Evolutionary conservation across 2,113 vertebrate species (phyloP), one percentile per base, ranked within the genome.

Genomic region (Hystrix cristata): DNA sequence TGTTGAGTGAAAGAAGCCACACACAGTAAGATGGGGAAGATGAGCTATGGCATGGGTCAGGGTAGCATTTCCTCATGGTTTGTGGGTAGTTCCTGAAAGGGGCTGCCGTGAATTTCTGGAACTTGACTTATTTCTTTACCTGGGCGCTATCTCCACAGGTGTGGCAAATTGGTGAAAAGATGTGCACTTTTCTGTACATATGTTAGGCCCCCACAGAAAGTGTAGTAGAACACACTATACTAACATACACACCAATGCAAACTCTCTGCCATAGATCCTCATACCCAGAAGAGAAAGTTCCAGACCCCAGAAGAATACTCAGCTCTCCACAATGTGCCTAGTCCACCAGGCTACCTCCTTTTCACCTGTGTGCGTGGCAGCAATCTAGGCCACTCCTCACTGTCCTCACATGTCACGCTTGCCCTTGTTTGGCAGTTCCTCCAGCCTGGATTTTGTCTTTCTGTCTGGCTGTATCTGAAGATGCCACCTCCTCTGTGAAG

Each of bases 171-270:
- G 80, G n/a, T 87, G 60, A 90, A 81, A 74, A 95, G 23, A 27
- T 86, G 90, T 69, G 46, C 23, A 38, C 25, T 87, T 92, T 84
- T 60, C 55, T 64, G 2, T 90, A 29, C 46, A 14, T 62, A 19
- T 53, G 46, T 82, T 46, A 31, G 78, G 74, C 34, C 88, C 92
- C 38, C 83, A 74, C 48, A 64, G 90, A 94, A 94, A 57, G 25
- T 74, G 94, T 34, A 51, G 57, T 15, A 25, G 82, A 85, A 64
- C 29, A 71, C 5, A 4, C 21, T 34, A 3, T 13, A 18, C 51
- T 76, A 46, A 34, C 65, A 65, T 62, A 53, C 34, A 79, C 46
- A 38, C 10, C 34, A 23, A 90, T 74, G 38, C 12, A 79, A 80
- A 53, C 60, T 67, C 90, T 29, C 27, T 84, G 60, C 53, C n/a